Base-by-base conservation (phyloP, 2,113 vertebrate species). In the Panurus biarmicus region DNA sequence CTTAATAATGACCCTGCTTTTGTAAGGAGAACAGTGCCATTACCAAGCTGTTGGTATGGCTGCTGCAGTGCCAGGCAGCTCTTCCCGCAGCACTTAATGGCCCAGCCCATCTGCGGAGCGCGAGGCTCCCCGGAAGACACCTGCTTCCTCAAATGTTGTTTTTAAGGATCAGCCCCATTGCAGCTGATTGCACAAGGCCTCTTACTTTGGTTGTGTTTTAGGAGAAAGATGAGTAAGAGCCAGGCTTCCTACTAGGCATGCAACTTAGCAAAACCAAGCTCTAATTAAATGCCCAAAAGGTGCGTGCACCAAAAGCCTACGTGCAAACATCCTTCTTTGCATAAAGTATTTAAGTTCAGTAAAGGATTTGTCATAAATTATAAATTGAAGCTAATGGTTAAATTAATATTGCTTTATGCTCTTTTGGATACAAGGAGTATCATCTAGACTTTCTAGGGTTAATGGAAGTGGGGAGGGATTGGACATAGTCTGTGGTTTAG, bases 1-100 rank as follows among this genome's bases (percentile, higher is more conserved):
- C 90, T 97, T 97, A 97, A 96, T 98, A 97, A 97, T 95, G 97
- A 97, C 97, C 97, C 97, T 8, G 94, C 97, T 96, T 94, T 96
- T 87, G 96, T 96, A 72, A 67, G 11, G 93, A 96, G 97, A 98
- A 91, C 83, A 90, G 95, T 70, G 53, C 97, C 97, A 93, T 97
- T 97, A 96, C 95, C 97, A 97, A 94, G 96, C 97, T 98, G 97
- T 96, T 83, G 87, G 93, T 51, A 58, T 2, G 85, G 96, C 92
- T 96, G 74, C 92, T 6, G 67, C 91, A 62, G 89, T 31, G 81
- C 8, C 17, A 95, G 92, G 66, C 70, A 80, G 95, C 93, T 95
- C 94, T 96, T 98, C 96, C 97, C 78, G 71, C 88, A 40, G 84
- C 64, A 89, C 87, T 96, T 96, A 96, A 98, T 95, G 12, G 80